Percentiles rank a stretch among this genome's conserved stretches.
Evolutionary conservation across 2,113 vertebrate species (phyloP).

Genomic region (Astatotilapia flaviijosephi): DNA sequence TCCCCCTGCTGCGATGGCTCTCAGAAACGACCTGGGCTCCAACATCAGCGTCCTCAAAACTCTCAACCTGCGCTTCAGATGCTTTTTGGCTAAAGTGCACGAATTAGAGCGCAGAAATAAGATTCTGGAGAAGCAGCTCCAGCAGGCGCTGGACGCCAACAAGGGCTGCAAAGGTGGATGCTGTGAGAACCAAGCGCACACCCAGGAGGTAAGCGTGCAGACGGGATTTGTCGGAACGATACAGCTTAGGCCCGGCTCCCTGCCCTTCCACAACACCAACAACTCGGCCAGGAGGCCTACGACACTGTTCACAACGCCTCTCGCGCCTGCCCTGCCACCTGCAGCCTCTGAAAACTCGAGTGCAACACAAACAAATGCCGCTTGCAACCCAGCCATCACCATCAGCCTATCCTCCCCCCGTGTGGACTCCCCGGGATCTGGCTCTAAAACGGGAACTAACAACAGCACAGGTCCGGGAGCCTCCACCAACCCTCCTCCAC

Average conservation of each 20-base stretch:
- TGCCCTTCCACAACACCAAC: constrained; percentile 73
- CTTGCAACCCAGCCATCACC: constrained; percentile 46
- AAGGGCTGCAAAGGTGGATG: constrained; percentile 55
- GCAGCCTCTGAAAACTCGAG: constrained; percentile 12
- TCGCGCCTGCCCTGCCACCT: constrained; percentile 46
- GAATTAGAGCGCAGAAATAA: constrained; percentile 92
- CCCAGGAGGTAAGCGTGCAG: constrained; percentile 84
- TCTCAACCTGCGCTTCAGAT: constrained; percentile 90
- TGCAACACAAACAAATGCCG: constrained; percentile 9
- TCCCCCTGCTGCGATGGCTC: constrained; percentile 87
- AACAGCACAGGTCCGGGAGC: constrained; percentile 9
- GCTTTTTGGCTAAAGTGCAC: constrained; percentile 95
- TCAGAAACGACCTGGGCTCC: constrained; percentile 94
- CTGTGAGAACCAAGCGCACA: constrained; percentile 43
- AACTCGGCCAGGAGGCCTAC: constrained; percentile 70
- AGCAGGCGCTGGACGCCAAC: constrained; percentile 83
- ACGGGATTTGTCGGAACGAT: constrained; percentile 84
- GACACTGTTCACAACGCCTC: constrained; percentile 55
- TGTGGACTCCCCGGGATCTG: constrained; percentile 56
- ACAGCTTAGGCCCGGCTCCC: constrained; percentile 68
- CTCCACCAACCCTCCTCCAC: constrained; percentile 63
- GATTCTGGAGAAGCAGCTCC: constrained; percentile 89
- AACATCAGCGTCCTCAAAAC: constrained; percentile 96
- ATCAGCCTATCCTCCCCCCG: constrained; percentile 66
- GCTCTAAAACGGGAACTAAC: constrained; percentile 19